Evolutionary conservation across 2,797 vertebrate species (phyloP), one percentile per base, ranked within the genome.

Genomic region (Hylomyscus alleni): DNA sequence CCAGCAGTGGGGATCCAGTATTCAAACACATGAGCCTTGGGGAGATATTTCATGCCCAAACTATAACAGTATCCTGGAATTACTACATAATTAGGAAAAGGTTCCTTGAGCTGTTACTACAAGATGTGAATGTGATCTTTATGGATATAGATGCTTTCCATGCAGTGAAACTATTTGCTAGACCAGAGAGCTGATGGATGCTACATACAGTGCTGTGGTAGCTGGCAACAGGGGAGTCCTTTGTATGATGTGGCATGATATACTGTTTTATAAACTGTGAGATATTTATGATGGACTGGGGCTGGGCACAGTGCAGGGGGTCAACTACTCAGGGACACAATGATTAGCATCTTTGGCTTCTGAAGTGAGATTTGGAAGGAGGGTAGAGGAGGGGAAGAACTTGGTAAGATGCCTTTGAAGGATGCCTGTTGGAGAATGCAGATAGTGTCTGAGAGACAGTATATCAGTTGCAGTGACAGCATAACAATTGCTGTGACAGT

Each of bases 91-190:
- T 91, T 50, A 24, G 47, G 58, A 58, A 37, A 94, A 75, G 58
- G 22, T 78, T 91, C 54, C 88, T 93, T 31, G 56, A 72, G 75
- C 77, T n/a, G 17, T 89, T 94, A 50, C 77, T 75, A 34, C 22
- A 89, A 76, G 44, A 88, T 84, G 31, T 15, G 13, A 88, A 50
- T 14, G 29, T 24, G 29, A 7, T 50, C 13, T 76, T 67, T 20
- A 65, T 13, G 73, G 91, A 65, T 7, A 34, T 69, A 20, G 67
- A 29, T 52, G 24, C 86, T 97, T 92, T 44, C 50, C 2, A 7
- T 4, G n/a, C n/a, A 24, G 22, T 37, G 34, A 75, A 82, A 31
- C 50, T 92, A 56, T 52, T 44, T 47, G 19, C n/a, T 54, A 60
- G 56, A 14, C 6, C 24, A 72, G 15, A 72, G 22, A 52, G 56